Percentiles rank a stretch among this genome's conserved stretches.
phyloP scores from a whole-genome alignment of 2,888 invertebrate genomes.

The Brachycybe producta region DNA sequence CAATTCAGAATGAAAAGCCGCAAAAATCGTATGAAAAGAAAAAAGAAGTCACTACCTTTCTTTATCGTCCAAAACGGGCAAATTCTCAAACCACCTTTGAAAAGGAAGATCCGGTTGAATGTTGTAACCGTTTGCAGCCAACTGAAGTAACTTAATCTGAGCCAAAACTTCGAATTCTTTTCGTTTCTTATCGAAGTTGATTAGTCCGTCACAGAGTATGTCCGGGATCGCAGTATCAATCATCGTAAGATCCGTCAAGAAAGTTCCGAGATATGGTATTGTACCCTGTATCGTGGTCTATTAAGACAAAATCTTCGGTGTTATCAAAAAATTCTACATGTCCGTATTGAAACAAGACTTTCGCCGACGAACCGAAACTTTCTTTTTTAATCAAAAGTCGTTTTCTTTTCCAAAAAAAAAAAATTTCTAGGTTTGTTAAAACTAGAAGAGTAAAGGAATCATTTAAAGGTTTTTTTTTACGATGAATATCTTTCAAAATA shows the following conservation, averaged over 20 bases:
- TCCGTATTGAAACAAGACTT: too few relatives aligned
- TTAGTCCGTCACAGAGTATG: constrained; percentile 62
- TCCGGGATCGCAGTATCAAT: constrained; percentile 93
- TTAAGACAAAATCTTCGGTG: too few relatives aligned
- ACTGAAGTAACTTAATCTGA: constrained; percentile 88
- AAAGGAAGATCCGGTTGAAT: constrained; percentile 73
- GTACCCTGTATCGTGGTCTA: constrained; percentile 52
- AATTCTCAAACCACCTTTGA: constrained; percentile 89
- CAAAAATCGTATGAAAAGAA: background rate
- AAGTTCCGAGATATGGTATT: constrained; percentile 94
- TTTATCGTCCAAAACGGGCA: constrained; percentile 78
- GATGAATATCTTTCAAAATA: too few relatives aligned
- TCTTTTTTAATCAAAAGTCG: too few relatives aligned
- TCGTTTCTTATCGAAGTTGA: constrained; percentile 94
- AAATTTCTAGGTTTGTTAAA: too few relatives aligned
- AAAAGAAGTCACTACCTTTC: constrained; percentile 52
- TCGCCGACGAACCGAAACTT: too few relatives aligned
- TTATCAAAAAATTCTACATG: too few relatives aligned
- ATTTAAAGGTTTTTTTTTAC: too few relatives aligned
- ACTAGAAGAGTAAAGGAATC: too few relatives aligned
- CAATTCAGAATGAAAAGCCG: background rate
- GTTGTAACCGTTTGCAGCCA: constrained; percentile 88
- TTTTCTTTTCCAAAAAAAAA: too few relatives aligned
- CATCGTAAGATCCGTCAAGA: constrained; percentile 96
- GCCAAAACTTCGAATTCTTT: constrained; percentile 98